phyloP scores from a whole-genome alignment of 2,888 invertebrate species.

The Escarpia spicata region DNA sequence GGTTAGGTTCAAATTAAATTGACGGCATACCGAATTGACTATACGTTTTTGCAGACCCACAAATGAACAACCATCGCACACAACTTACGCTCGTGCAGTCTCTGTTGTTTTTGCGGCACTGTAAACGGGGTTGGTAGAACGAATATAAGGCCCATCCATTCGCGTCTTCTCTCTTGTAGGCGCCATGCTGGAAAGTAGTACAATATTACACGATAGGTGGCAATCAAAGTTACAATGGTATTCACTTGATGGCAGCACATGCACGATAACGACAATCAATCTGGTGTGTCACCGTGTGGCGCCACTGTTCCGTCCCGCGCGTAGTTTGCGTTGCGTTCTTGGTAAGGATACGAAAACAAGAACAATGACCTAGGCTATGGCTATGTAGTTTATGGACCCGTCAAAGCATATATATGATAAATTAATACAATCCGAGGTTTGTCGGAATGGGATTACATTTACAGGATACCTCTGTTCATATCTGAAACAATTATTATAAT shows the following conservation, averaged over 20 bases:
- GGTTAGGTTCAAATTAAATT: not conserved
- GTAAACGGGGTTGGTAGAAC: not conserved
- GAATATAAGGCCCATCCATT: not conserved
- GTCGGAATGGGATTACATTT: too few relatives aligned
- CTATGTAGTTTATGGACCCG: too few relatives aligned
- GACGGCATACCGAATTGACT: not conserved
- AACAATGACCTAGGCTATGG: too few relatives aligned
- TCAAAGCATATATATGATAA: too few relatives aligned
- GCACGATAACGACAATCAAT: not conserved
- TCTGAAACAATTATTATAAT: too few relatives aligned
- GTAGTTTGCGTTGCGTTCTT: too few relatives aligned
- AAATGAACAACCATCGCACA: not conserved
- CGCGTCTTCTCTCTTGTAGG: not conserved
- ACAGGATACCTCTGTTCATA: too few relatives aligned
- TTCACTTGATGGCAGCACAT: not conserved
- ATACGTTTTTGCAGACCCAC: not conserved
- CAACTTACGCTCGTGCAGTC: constrained; percentile 9
- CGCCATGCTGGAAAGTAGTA: not conserved
- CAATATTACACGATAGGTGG: not conserved
- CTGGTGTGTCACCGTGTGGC: too few relatives aligned
- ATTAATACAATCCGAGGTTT: too few relatives aligned
- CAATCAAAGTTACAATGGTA: not conserved
- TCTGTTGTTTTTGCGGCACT: not conserved
- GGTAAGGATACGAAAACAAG: too few relatives aligned
- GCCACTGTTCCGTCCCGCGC: too few relatives aligned